Base-by-base conservation (phyloP, 2,797 vertebrate species). In the Trematomus bernacchii region DNA sequence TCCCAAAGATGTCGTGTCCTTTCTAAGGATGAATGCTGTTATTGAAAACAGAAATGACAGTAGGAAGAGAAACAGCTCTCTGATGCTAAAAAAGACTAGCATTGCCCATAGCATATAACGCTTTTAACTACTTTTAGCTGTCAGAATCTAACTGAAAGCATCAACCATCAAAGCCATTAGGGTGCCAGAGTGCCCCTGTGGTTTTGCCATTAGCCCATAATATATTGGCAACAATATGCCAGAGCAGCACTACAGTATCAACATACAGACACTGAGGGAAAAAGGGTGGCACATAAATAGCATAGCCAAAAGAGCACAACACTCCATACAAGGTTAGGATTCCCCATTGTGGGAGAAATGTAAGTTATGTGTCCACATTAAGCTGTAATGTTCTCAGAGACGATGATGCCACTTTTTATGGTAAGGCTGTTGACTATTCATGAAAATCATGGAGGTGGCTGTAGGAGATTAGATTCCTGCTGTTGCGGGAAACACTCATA, bases 301-400 rank as follows among this genome's bases (percentile, higher is more conserved):
- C 65, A 27, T 57, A 64, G 74, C 73, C 83, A 85, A 82, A 91
- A 90, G 55, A 77, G 66, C 42, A 66, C 58, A 71, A 66, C 23
- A 23, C 66, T 77, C 70, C 68, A 30, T 55, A 79, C 69, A 77
- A 84, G 80, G 79, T 79, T 83, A 85, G 73, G 80, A 73, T 87
- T 78, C 76, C 79, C 87, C 57, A 86, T 89, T 85, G 83, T 82
- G 74, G 78, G 78, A 75, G 75, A 77, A 88, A 88, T 85, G 84
- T 89, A 86, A 89, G 87, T 91, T 90, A 93, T 92, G 86, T 71
- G 74, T 91, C 86, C 81, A 87, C 87, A 93, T 92, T 89, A 93
- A 82, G 73, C 80, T 62, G 82, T 90, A 89, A 89, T 90, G 84
- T 85, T 91, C 84, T 83, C 61, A 77, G 77, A 83, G 87, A 78